Percentiles rank a stretch among this genome's conserved stretches.
Conservation (phyloP, 2,888 invertebrate genomes). For the Stomorhina lunata region DNA sequence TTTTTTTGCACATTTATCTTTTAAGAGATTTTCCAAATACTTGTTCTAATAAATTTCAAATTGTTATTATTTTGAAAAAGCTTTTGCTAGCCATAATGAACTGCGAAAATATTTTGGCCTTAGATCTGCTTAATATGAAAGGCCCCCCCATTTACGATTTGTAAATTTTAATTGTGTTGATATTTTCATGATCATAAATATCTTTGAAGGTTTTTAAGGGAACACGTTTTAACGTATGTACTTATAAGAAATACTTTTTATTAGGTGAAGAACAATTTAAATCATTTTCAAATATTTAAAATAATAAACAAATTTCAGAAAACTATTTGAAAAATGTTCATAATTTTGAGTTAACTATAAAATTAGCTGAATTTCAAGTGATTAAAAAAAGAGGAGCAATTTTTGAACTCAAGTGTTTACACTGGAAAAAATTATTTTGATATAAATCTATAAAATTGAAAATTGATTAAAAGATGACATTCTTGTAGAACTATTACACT, state of each 20-base stretch:
- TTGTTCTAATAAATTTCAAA: slow-evolving; percentile 30
- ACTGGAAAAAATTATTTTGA: not conserved
- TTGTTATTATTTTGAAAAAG: slow-evolving; percentile 21
- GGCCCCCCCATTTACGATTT: not conserved
- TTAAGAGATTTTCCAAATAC: slow-evolving; percentile 8
- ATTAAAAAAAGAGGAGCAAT: not conserved
- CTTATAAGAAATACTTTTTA: not conserved
- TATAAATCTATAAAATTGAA: not conserved
- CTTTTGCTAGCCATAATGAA: slow-evolving; percentile 5
- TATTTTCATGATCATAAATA: slow-evolving; percentile 43
- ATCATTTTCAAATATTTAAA: slow-evolving; percentile 24
- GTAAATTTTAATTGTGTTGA: slow-evolving; percentile 4
- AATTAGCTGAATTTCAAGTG: not conserved
- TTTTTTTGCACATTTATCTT: slow-evolving; percentile 10
- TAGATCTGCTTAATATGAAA: not conserved
- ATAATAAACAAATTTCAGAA: slow-evolving; percentile 9
- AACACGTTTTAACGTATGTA: not conserved
- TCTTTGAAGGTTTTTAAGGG: slow-evolving; percentile 33
- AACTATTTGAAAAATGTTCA: not conserved
- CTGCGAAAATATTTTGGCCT: not conserved
- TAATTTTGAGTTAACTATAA: not conserved
- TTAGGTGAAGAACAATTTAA: slow-evolving; percentile 33
- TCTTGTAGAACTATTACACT: too few species aligned
- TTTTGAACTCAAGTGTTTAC: not conserved
- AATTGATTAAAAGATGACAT: too few species aligned